Evolutionary conservation across 2,797 vertebrate genomes (phyloP), one percentile per base, ranked within the genome.

Genomic region (Acrossocheilus wenchowensis): DNA sequence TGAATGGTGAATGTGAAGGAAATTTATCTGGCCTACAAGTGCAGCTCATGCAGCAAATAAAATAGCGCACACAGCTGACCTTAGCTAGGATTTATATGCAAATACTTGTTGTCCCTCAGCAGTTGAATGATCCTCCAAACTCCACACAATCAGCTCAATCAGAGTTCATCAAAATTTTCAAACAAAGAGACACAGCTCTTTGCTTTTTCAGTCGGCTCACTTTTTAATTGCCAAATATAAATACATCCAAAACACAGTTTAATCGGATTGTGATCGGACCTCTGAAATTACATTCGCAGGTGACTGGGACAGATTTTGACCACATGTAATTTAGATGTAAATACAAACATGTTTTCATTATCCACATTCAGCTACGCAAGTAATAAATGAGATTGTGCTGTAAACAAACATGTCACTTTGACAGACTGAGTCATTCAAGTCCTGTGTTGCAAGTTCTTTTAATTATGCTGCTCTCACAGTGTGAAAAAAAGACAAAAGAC

Each of bases 11-110:
- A 86, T 81, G 84, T 26, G 41, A 72, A 57, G 21, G 39, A 81
- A 79, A 87, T 41, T 48, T 82, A 69, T 87, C 21, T 87, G 78
- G 77, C 68, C 26, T 39, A 26, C 39, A 73, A 72, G 36, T 48
- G 26, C 12, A 36, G 77, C 52, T 50, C 3, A 45, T 80, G 66
- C 50, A 34, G 48, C 23, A 57, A 80, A 71, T 45, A 85, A 75
- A 80, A 72, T 48, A 45, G 66, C 62, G 45, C 45, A 52, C 52
- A 39, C 43, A 73, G 79, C 78, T 81, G 69, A 82, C 64, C 54
- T 45, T 69, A 34, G 36, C 30, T 77, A 26, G 62, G 30, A 81
- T 81, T 81, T 81, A 81, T 15, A 60, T 60, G 81, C 36, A 72
- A 82, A 72, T 81, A 50, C 19, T 81, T 68, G 0, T 48, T 48